Evolutionary conservation across 2,797 vertebrate genomes (phyloP), one percentile per base, ranked within the genome.

Genomic region (Lemur catta): DNA sequence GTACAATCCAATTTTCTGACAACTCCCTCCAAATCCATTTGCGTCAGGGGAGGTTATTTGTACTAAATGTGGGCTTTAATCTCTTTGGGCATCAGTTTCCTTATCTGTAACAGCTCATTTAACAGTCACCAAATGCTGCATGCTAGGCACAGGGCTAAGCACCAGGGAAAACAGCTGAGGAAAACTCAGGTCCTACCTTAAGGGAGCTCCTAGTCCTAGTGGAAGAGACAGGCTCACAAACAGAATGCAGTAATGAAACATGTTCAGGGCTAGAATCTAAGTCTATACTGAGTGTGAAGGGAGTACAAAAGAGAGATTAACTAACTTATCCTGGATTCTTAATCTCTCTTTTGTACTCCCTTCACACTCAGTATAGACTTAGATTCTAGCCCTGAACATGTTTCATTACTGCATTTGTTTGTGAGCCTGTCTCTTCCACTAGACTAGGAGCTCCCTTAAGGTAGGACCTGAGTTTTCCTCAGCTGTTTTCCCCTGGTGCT

Each of bases 1-100:
- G 33, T 55, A 72, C 48, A 13, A 10, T 74, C 59, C 84, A 30
- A 65, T n/a, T 43, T n/a, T 52, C 50, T 52, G 67, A 48, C 43
- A n/a, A 46, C 30, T 43, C 67, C 87, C 50, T 91, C 50, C 33
- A 95, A 80, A 85, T 93, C 20, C 75, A 75, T 79, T 80, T 89
- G 84, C 43, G 30, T 28, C 28, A 15, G 20, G n/a, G 38, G 61
- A 74, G 57, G 17, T 81, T 87, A 52, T 17, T 95, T 74, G 41
- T 87, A 61, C 76, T 90, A 82, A 52, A 50, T 22, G 43, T 46
- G 20, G 52, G 50, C 14, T 55, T 78, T 63, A 72, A 41, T n/a
- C 55, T 94, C 69, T 55, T 63, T 48, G 24, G 50, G n/a, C 84
- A 79, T 71, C 35, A 30, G 71, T 93, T 84, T 93, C 48, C 43